Evolutionary conservation across 1,140 invertebrate species (phyloP).

Genomic region (Trichonephila clavipes): DNA sequence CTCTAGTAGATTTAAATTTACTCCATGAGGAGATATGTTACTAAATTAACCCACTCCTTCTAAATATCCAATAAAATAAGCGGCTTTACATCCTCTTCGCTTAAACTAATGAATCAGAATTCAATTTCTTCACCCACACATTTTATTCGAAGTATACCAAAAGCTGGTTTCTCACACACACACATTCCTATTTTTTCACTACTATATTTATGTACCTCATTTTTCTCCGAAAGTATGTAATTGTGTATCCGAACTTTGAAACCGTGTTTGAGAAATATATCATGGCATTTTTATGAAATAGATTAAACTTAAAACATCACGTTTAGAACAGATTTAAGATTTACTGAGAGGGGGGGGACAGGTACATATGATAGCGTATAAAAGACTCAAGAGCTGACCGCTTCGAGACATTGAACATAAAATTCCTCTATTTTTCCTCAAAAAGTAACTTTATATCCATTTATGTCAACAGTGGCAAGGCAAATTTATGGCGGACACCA

Average conservation of each 20-base stretch:
- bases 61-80: not conserved
- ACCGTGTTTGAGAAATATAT: not conserved
- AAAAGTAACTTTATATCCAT: slow-evolving; percentile 51
- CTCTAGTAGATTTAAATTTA: not conserved
- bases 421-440: slow-evolving; percentile 19
- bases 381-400: not conserved
- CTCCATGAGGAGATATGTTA: not conserved
- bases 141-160: not conserved
- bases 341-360: not conserved
- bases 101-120: not conserved
- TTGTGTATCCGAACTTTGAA: not conserved
- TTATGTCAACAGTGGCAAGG: slow-evolving; percentile 3
- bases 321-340: not conserved
- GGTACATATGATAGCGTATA: not conserved
- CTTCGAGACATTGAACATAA: slow-evolving; percentile 6
- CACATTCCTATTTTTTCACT: not conserved
- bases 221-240: not conserved
- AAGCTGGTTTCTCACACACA: not conserved
- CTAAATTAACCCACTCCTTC: not conserved
- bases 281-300: not conserved
- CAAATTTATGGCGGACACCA: slow-evolving; percentile 59
- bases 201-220: not conserved
- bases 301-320: not conserved
- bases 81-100: not conserved
- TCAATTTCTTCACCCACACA: not conserved